Evolutionary conservation across 2,888 invertebrate species (phyloP), one percentile per base, ranked within the genome.

Genomic region (Hydriomena furcata): DNA sequence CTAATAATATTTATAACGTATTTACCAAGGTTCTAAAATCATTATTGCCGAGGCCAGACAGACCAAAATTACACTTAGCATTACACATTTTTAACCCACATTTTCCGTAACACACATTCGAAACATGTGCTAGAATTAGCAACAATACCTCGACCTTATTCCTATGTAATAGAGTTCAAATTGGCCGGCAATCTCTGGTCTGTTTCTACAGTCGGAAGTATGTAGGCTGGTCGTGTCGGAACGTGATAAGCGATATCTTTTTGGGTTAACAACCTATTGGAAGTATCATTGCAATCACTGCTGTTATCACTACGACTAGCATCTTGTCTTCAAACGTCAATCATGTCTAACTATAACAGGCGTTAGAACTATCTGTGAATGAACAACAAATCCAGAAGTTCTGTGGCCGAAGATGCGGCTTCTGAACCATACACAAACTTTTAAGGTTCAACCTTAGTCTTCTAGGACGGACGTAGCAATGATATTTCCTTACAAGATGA

Each of bases 221-320:
- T 84, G 87, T 89, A 87, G 88, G 89, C 71, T 84, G 87, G 70
- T 53, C 69, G 77, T 71, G 84, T 71, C 78, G 78, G 72, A 72
- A 68, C 50, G 59, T 74, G 86, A 87, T 88, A 86, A 65, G 53
- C 71, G 53, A 64, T 88, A 89, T 89, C 89, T 89, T 76, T 79
- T 58, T 89, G 63, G 89, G 89, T 88, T 83, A 89, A 87, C 78
- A 85, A 89, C 89, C 89, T 85, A 82, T 80, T 80, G 80, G 72
- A 69, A 68, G 66, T 79, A 82, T 84, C 82, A 70, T 63, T 71
- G 74, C 79, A 86, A 87, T 87, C 84, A 79, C 76, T 56, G 63
- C 65, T 42, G 65, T 74, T 79, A 82, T 84, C 82, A 65, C 44
- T 46, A 50, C 60, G 58, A 61, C 62, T 68, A 65, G 65, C 73